Evolutionary conservation across 35 echinoderm and acorn worm species (phyloP).

Genomic region (Apostichopus japonicus): DNA sequence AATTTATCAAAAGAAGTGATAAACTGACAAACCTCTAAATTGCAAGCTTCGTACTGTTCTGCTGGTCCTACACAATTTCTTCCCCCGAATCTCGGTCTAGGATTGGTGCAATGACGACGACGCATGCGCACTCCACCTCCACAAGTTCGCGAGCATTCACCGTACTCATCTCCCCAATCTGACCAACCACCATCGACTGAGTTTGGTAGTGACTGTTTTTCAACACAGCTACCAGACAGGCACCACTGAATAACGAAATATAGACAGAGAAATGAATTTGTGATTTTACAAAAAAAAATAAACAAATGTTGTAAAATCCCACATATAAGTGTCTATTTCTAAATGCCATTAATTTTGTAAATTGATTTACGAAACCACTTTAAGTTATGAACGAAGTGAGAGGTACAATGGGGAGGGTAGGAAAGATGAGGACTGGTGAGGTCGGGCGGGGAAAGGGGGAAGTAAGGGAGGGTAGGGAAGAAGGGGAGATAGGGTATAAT

Average conservation of each 20-base stretch:
- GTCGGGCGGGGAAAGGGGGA: neutral
- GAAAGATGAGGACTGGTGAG: no score
- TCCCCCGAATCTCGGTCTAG: constrained; percentile 54
- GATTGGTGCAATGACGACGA: constrained; percentile 65
- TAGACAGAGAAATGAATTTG: neutral
- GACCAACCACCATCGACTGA: constrained; percentile 74
- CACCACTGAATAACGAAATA: constrained; percentile 68
- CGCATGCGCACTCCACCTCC: constrained; percentile 70
- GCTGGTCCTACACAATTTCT: constrained; percentile 36
- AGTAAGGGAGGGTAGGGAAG: neutral
- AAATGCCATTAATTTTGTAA: neutral
- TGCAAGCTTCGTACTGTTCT: constrained; percentile 39
- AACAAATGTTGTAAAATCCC: no score
- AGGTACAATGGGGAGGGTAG: neutral
- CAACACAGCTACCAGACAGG: constrained; percentile 46
- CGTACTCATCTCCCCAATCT: constrained; percentile 44
- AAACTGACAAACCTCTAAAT: constrained; percentile 30
- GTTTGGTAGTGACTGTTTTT: neutral
- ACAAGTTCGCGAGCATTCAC: constrained; percentile 67
- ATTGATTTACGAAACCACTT: neutral
- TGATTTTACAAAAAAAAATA: neutral
- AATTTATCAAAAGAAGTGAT: neutral
- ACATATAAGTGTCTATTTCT: no score
- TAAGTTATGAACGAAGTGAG: neutral
- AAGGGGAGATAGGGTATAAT: neutral